Base-by-base conservation (phyloP, 2,113 vertebrate species). In the Tichodroma muraria region DNA sequence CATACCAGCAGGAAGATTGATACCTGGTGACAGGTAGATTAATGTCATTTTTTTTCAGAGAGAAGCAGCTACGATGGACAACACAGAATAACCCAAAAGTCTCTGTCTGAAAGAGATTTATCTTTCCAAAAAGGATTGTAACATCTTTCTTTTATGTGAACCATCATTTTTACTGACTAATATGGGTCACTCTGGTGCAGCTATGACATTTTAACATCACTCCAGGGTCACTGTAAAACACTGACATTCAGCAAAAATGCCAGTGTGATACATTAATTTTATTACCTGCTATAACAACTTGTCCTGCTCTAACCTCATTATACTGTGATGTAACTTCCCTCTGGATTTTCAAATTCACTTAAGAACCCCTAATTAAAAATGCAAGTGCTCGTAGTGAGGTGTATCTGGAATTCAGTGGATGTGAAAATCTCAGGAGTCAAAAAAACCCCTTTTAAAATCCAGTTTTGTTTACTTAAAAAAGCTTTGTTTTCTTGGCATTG, bases 341-440 rank as follows among this genome's bases (percentile, higher is more conserved):
- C 35, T 53, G 59, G 57, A 85, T 93, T 81, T 84, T 85, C 59
- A 87, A 79, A 96, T 89, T 81, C 73, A 91, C 24, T 93, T 93
- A 72, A 53, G 87, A 69, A 92, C 63, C 59, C 17, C 57, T 77
- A 68, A 72, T 53, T 92, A 44, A 45, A 61, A 84, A 50, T 70
- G 40, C 28, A 76, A 61, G 64, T 25, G 33, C 21, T 64, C 16
- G 4, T 20, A 31, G 18, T 33, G 38, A 42, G 11, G 35, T 47
- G 22, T 6, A 49, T 69, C 68, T 82, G 65, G 33, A 88, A 85
- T 72, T 69, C 66, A 44, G 22, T 14, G n/a, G 37, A 57, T 2
- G 3, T 1, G 11, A 80, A 77, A 59, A 77, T 28, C 54, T 59
- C 57, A 30, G 24, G 13, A 72, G 49, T 31, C 9, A 68, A 66